Conservation (phyloP, 2,113 vertebrate genomes). For the Eclectus roratus region DNA sequence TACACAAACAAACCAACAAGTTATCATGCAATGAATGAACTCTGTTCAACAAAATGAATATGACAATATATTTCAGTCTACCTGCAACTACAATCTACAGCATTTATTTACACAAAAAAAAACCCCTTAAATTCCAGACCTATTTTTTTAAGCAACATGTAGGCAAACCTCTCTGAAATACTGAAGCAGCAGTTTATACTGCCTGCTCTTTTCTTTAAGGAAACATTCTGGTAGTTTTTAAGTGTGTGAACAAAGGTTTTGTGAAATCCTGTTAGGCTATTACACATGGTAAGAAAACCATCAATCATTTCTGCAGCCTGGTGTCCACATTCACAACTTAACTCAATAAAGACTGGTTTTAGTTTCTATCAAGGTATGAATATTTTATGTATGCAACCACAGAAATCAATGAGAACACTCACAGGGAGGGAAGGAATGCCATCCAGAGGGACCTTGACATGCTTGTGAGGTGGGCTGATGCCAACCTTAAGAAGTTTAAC, state of each 20-base stretch:
- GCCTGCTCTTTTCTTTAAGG: neutral
- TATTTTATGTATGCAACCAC: slow-evolving; percentile 48
- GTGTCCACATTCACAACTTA: slow-evolving; percentile 51
- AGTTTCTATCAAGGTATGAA: slow-evolving; percentile 64
- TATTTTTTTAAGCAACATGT: neutral
- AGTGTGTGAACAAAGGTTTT: slow-evolving; percentile 49
- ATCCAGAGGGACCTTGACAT: too few species aligned
- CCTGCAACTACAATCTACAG: neutral
- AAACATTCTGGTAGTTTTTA: slow-evolving; percentile 42
- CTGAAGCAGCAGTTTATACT: neutral
- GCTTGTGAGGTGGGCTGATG: too few species aligned
- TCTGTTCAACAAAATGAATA: neutral
- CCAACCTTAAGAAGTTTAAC: too few species aligned
- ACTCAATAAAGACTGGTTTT: slow-evolving; percentile 58
- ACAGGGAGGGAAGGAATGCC: neutral
- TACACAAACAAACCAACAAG: neutral
- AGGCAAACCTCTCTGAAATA: neutral
- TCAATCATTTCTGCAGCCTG: slow-evolving; percentile 64
- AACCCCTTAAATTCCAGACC: neutral
- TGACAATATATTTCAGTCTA: neutral
- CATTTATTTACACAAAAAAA: neutral
- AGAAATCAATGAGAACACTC: neutral
- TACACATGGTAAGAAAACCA: slow-evolving; percentile 50
- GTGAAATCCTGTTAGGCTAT: slow-evolving; percentile 58
- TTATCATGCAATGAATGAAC: neutral